Evolutionary conservation across 2,113 vertebrate genomes (phyloP).

Genomic region (Sus scrofa): T2T-Sscrofa CM000816.6:97405501-97406000

Average conservation of each 20-base stretch:
- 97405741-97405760: too few species aligned
- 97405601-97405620: background rate
- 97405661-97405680: fast-evolving
- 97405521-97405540: background rate
- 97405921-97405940: fast-evolving
- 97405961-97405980: background rate
- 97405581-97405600: background rate
- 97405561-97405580: background rate
- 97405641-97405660: background rate
- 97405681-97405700: too few species aligned
- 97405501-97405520: background rate
- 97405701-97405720: too few species aligned
- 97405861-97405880: too few species aligned
- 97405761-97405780: too few species aligned
- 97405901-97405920: too few species aligned
- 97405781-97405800: too few species aligned
- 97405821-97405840: too few species aligned
- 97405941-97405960: background rate
- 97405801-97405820: too few species aligned
- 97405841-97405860: too few species aligned
- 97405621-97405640: background rate
- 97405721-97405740: too few species aligned
- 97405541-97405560: background rate
- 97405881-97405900: too few species aligned
- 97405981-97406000: background rate